Evolutionary conservation across 2,797 vertebrate genomes (phyloP).

Genomic region (Huso huso): DNA sequence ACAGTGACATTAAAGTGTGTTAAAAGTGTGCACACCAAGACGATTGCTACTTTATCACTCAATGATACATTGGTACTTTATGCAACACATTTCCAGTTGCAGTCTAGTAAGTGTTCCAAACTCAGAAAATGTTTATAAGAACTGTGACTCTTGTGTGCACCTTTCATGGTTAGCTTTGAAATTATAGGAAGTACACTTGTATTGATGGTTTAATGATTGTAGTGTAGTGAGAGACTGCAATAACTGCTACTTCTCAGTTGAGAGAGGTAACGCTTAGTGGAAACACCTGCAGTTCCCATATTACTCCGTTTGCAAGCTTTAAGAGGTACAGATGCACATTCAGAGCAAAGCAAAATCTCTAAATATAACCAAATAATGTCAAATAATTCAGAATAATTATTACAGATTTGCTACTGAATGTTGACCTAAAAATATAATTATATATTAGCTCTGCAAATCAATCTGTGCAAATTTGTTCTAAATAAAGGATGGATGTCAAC

Average conservation of each 20-base stretch:
- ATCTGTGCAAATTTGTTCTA: no score
- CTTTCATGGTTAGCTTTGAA: slow-evolving; percentile 21
- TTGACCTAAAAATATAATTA: background rate
- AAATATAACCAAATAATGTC: slow-evolving; percentile 11
- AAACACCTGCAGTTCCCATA: slow-evolving; percentile 25
- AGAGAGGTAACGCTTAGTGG: slow-evolving; percentile 14
- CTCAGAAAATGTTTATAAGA: background rate
- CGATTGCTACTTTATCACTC: no score
- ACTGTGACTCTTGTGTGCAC: background rate
- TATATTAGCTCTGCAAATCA: no score
- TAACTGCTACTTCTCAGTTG: slow-evolving; percentile 25
- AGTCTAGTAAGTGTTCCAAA: background rate
- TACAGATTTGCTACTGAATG: slow-evolving; percentile 8
- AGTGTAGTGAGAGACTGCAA: slow-evolving; percentile 14
- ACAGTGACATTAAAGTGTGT: no score
- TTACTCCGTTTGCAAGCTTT: slow-evolving; percentile 28
- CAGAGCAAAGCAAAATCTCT: slow-evolving; percentile 4
- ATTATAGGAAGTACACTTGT: slow-evolving; percentile 23
- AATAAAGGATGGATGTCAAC: no score
- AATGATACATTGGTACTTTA: background rate
- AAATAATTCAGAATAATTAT: slow-evolving; percentile 13
- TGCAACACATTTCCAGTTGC: background rate
- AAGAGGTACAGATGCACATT: slow-evolving; percentile 19
- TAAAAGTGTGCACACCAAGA: no score
- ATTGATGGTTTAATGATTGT: slow-evolving; percentile 11